phyloP scores from a whole-genome alignment of 2,797 vertebrate species.

The Tokudaia tokunoshimensis region DNA sequence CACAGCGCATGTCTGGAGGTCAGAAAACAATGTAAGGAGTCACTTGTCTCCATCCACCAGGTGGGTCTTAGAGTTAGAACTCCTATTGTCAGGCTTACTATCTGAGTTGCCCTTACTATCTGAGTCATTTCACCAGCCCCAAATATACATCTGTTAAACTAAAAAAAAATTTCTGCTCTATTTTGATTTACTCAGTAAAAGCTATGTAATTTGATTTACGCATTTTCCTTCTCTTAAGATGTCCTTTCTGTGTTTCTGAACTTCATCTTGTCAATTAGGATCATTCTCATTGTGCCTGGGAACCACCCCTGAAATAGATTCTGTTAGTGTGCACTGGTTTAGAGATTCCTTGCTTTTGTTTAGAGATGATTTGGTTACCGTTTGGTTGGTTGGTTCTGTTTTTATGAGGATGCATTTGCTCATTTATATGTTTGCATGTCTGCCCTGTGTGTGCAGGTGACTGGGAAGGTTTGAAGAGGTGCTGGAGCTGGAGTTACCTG shows the following conservation, averaged over 20 bases:
- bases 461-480: background rate
- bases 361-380: background rate
- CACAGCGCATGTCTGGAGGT: background rate
- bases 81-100: no score
- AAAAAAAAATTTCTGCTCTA: background rate
- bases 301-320: background rate
- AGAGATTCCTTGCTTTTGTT: background rate
- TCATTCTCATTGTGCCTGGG: background rate
- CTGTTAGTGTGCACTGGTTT: background rate
- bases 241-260: background rate
- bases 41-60: background rate
- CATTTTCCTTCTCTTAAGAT: background rate
- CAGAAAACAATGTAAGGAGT: background rate
- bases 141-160: background rate
- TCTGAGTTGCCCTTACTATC: background rate
- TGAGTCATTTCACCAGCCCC: background rate
- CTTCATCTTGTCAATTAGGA: background rate
- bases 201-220: background rate
- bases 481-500: background rate
- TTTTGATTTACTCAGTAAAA: constrained; percentile 39
- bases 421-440: background rate
- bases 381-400: background rate
- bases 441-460: no score
- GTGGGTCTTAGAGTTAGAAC: background rate
- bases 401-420: background rate